Evolutionary conservation across 1,140 invertebrate species (phyloP), one percentile per base, ranked within the genome.

Genomic region (Penaeus vannamei): DNA sequence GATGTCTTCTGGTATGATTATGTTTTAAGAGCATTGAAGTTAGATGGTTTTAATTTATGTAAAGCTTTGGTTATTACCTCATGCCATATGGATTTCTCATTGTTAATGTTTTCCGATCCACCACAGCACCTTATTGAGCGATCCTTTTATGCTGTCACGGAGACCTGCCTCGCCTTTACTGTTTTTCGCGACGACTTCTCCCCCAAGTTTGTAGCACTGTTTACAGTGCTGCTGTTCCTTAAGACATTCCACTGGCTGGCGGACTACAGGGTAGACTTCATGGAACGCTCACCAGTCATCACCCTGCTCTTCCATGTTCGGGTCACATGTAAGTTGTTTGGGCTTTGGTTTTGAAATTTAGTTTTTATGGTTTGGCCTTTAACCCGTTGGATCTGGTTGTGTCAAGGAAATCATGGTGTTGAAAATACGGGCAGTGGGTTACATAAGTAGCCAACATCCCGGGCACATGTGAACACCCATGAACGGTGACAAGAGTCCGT

Each of bases 241-340:
- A 99, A 99, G 94, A 98, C 98, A 93, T 99, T 99, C 94, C 99
- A 99, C 94, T 99, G 99, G 99, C 94, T 99, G 26, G 98, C 98
- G 60, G 99, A 99, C 94, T 99, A 99, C 92, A 95, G 99, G 93
- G 98, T 99, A 53, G 99, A 99, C 94, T 99, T 97, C 95, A 98
- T 99, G 95, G 92, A 92, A 72, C 85, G 90, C 26, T 92, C 90
- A 94, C 99, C 99, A 32, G 96, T 99, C 0, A 99, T 99, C 92
- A 98, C 98, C 72, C 96, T 96, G 94, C 92, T 99, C 72, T 99
- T 99, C 93, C 99, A 99, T 93, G 93, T 99, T 19, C 95, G 99
- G 93, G 97, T 99, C 53, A 94, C 97, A 79, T 96, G 96, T 94
- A 93, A 95, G 95, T 77, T 26, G 46, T 87, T 81, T 23, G 17